Base-by-base conservation (phyloP, 2,797 vertebrate species). In the Ceryle rudis region DNA sequence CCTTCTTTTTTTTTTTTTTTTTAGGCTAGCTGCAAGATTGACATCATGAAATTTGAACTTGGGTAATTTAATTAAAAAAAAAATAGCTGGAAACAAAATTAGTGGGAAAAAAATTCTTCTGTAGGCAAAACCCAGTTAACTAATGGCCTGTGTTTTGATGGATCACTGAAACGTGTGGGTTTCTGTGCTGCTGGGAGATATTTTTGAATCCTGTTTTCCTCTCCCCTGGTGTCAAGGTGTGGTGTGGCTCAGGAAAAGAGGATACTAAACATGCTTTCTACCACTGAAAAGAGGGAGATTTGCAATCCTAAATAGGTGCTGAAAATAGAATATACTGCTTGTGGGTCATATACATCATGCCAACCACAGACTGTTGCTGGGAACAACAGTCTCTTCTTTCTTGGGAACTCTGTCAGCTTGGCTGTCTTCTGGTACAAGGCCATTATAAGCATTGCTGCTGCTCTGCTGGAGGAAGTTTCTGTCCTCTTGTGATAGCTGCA, bases 391-490 rank as follows among this genome's bases (percentile, higher is more conserved):
- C 44, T 58, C 60, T 57, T 93, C 89, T 94, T 91, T 74, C 71
- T 77, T 79, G 94, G 73, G 85, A 75, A 26, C 88, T 93, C 17
- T 44, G 44, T 70, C 87, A 94, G 93, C 86, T 93, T 84, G 91
- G 39, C 62, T 67, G 33, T 66, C 17, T 72, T 31, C 82, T 96
- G 96, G 93, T 90, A n/a, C 73, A 70, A 35, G 67, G 87, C 89
- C 80, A 81, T 60, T 72, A 23, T n/a, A 95, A 93, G 72, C 89
- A 71, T 62, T 85, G 39, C 69, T 91, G 42, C 78, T 94, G 81
- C 94, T 89, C 35, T 60, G 69, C 74, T 94, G 89, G 55, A 84
- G 2, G 51, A 39, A 29, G 51, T 61, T 70, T 86, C 37, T 91
- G 62, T 82, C 47, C 3, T 70, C 71, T 70, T 51, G 17, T 5